phyloP scores from a whole-genome alignment of 2,113 vertebrate genomes.

The Pandion haliaetus region DNA sequence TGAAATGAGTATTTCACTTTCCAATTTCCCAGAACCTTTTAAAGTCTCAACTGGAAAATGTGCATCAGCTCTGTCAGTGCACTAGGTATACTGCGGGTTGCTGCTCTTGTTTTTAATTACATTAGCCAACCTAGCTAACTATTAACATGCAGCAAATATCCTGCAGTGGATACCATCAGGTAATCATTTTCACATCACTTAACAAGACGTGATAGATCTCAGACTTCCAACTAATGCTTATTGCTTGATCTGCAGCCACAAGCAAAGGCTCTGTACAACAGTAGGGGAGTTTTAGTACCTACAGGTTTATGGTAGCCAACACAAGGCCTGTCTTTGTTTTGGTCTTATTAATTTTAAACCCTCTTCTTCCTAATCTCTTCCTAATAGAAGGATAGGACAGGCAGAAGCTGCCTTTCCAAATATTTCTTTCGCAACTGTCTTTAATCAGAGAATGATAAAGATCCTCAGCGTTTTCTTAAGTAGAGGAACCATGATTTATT shows the following conservation, averaged over 20 bases:
- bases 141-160: constrained; percentile 14
- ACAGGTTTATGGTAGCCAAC: neutral
- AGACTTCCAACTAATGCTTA: neutral
- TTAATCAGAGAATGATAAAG: neutral
- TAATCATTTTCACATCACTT: neutral
- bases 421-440: neutral
- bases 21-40: neutral
- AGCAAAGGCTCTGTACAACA: neutral
- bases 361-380: neutral
- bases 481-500: neutral
- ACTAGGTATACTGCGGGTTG: neutral
- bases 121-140: neutral
- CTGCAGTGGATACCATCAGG: neutral
- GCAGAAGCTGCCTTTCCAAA: neutral
- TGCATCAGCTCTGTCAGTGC: neutral
- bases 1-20: neutral
- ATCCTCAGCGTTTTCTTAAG: neutral
- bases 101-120: neutral
- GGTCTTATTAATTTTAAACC: neutral
- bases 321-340: fast-evolving
- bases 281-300: neutral
- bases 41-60: neutral
- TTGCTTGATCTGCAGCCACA: neutral
- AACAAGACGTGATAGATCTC: neutral
- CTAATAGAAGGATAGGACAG: neutral